Base-by-base conservation (phyloP, 2,797 vertebrate genomes). In the Myoxocephalus aenaeus region DNA sequence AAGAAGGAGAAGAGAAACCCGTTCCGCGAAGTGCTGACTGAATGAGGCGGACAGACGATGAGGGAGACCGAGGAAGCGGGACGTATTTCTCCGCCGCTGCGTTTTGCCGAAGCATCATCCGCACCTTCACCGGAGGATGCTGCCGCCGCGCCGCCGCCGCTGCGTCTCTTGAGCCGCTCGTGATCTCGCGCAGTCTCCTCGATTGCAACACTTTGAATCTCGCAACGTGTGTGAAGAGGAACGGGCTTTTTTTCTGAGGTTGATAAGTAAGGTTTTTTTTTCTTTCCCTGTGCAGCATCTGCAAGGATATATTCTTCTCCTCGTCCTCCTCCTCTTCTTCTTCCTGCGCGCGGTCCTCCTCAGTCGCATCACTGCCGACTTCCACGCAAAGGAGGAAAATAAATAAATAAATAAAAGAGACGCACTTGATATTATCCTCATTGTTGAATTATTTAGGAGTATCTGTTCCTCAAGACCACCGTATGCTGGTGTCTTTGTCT, bases 401-500 rank as follows among this genome's bases (percentile, higher is more conserved):
- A 40, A 40, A 40, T 11, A n/a, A n/a, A n/a, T 4, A 53, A 20
- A 20, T 2, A 12, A 7, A 15, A 4, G n/a, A 67, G 17, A 44
- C 18, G n/a, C 53, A 73, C 18, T 69, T 50, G 70, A 75, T 73
- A 1, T 56, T 79, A 62, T 76, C 42, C 68, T 46, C 66, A 32
- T 50, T 67, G 68, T 59, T 88, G 0, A 73, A 89, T 86, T 69
- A 84, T 88, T 89, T 25, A 83, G 67, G 69, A 65, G 70, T 18
- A 70, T 79, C 73, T 63, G 73, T 66, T 77, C 71, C 65, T 71
- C 46, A 6, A 51, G 73, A 65, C 62, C 70, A 75, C 50, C 53
- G 62, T 57, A 75, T 68, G 61, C 74, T 29, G 29, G 25, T 34
- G 63, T 83, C 75, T 90, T 88, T 89, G 86, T 87, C 48, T 65